These are phyloP conservation scores for Chondrilla cf. caribensis DNA, from an alignment of 37 sponge, comb jelly and placozoan species.

Conservation along the genomic window DNA sequence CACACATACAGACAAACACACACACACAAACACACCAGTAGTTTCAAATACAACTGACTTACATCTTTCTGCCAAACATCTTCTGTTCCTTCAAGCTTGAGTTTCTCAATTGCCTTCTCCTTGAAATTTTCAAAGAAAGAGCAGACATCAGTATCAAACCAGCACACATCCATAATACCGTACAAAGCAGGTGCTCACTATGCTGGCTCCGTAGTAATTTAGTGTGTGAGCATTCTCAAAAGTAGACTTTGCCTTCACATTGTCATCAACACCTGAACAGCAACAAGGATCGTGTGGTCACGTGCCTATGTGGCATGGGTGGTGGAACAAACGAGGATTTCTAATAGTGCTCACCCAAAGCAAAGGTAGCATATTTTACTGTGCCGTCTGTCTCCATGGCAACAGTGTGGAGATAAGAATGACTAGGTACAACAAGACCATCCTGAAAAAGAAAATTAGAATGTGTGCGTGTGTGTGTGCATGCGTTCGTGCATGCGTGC, in stretches of 20 bases:
- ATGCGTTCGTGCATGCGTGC: no score
- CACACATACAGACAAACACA: no score
- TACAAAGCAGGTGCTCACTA: conserved; percentile 16
- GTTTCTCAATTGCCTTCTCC: no score
- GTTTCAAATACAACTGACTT: no score
- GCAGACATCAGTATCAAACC: neutral
- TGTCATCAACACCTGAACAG: conserved; percentile 29
- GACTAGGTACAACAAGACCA: conserved; percentile 32
- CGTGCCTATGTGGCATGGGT: neutral
- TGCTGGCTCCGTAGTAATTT: conserved; percentile 20
- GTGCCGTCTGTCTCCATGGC: conserved; percentile 25
- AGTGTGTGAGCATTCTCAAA: conserved; percentile 2
- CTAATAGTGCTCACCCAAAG: conserved; percentile 41
- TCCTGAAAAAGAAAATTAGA: neutral
- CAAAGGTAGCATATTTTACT: conserved; percentile 43
- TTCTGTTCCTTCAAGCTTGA: no score
- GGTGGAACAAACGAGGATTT: neutral
- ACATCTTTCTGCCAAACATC: no score
- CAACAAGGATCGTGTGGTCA: no score
- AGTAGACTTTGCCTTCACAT: conserved; percentile 29
- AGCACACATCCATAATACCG: neutral
- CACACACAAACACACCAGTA: no score
- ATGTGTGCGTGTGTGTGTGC: no score
- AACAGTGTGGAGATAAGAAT: conserved; percentile 58
- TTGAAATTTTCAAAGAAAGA: no score